Base-by-base conservation (phyloP, 2,113 vertebrate species). In the Crotalus tigris region DNA sequence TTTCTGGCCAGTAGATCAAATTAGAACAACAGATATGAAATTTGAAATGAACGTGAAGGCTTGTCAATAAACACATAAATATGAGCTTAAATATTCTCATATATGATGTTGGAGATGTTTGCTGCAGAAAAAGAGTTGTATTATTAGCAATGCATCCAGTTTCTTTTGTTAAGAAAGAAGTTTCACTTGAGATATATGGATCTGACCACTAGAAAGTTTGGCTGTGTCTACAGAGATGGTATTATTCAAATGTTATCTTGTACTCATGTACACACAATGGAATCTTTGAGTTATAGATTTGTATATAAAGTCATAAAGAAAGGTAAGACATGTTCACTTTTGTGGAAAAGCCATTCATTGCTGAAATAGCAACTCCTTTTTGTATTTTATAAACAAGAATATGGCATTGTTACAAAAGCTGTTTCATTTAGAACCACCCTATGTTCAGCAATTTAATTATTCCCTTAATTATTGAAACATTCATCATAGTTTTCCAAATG, bases 391-490 rank as follows among this genome's bases (percentile, higher is more conserved):
- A 97, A 97, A 94, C 92, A 96, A 90, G 94, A 88, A 92, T 69
- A 92, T 86, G 92, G 91, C 93, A 90, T 81, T 44, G 64, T 93
- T 92, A 87, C 26, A 51, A 91, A 95, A 92, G 59, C 94, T 95
- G 90, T 97, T 97, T 96, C 96, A 92, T 96, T 96, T 96, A 96
- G 93, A 96, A 93, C 91, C 92, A 94, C 94, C 95, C 95, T 93
- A 96, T 90, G 91, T 96, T 81, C 90, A 91, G 95, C 93, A 92
- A 91, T 96, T 97, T 97, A 97, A 96, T 98, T 97, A 96, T 95
- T 97, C 96, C 95, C 95, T 97, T 95, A 97, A 96, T 96, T 96
- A 95, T 95, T 95, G 95, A 96, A 95, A 96, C 95, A 97, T 97
- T 97, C 94, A 95, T 97, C 97, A 96, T 95, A 90, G 93, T 96